Evolutionary conservation across 1,140 invertebrate genomes (phyloP), one percentile per base, ranked within the genome.

Genomic region (Teleogryllus occipitalis): DNA sequence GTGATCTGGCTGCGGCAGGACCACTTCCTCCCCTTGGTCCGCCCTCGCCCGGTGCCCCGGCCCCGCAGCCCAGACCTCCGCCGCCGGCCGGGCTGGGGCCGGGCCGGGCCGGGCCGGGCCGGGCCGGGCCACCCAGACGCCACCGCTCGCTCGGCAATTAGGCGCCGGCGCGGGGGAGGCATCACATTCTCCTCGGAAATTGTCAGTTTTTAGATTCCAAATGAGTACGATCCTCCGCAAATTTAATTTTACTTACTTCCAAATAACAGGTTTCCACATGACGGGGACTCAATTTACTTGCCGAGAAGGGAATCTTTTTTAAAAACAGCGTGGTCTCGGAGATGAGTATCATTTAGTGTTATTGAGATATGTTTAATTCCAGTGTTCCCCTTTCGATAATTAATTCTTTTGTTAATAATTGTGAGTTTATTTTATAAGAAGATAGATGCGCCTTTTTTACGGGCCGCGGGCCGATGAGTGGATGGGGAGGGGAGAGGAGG

Each of bases 231-330:
- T 65, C 54, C 54, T 65, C 54, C 18, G 54, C 54, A 65, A 65
- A 65, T 65, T 65, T 65, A 65, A 65, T 65, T 65, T 65, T 65
- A 65, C 54, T 65, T 65, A 65, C 54, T 65, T 18, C 54, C 54
- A 65, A 65, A 65, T 65, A 65, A 65, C 54, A 65, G 54, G 54
- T 65, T 65, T 14, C 18, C 54, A 10, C 54, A 14, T 18, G 10
- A 3, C 18, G 54, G 10, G 10, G 10, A 65, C 54, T 65, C 54
- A 65, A 65, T 65, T 65, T 65, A 10, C 10, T 14, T 65, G 54
- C 54, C 10, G 54, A 18, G 54, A 65, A 65, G 10, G 10, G 10
- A 10, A 18, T 14, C 54, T 65, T 65, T 65, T 65, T 65, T 65
- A 7, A 65, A 65, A 14, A 10, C 54, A 65, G 27, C 18, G 1